phyloP scores from a whole-genome alignment of 2,888 invertebrate genomes.

The Hypomecis atomaria region DNA sequence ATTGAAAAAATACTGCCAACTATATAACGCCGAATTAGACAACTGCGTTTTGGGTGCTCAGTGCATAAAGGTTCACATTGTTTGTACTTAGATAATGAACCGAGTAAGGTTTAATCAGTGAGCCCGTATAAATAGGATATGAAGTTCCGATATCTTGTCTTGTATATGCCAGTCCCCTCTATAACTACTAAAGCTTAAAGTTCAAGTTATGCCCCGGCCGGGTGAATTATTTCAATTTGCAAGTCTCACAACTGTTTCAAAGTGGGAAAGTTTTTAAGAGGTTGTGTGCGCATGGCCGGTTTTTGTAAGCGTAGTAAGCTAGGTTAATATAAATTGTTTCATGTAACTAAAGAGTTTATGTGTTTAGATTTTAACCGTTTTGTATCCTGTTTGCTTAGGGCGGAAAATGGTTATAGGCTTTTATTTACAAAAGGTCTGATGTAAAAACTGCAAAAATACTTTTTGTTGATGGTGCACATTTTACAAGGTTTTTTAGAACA shows the following conservation, averaged over 20 bases:
- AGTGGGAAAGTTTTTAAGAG: slow-evolving; percentile 68
- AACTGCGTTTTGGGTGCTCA: no score
- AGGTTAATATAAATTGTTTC: slow-evolving; percentile 29
- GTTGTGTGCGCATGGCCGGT: slow-evolving; percentile 62
- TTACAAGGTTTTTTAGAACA: no score
- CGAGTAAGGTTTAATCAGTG: neutral
- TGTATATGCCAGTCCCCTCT: slow-evolving; percentile 43
- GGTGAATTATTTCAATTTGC: slow-evolving; percentile 76
- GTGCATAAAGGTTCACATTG: no score
- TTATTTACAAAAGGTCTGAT: neutral
- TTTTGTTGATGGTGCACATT: no score
- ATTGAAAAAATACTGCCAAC: no score
- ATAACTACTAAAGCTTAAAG: slow-evolving; percentile 56
- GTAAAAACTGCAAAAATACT: no score
- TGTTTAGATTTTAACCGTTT: slow-evolving; percentile 28
- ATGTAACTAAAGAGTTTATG: slow-evolving; percentile 14
- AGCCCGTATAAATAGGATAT: neutral
- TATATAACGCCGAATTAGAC: no score
- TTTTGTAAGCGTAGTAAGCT: slow-evolving; percentile 38
- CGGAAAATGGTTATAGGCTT: neutral
- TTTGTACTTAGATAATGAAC: no score
- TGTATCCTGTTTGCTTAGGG: neutral
- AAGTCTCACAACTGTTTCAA: slow-evolving; percentile 69
- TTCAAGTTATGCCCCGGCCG: slow-evolving; percentile 62
- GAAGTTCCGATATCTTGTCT: slow-evolving; percentile 11